Conservation (phyloP, 2,888 invertebrate species). For the Clanis bilineata region DNA sequence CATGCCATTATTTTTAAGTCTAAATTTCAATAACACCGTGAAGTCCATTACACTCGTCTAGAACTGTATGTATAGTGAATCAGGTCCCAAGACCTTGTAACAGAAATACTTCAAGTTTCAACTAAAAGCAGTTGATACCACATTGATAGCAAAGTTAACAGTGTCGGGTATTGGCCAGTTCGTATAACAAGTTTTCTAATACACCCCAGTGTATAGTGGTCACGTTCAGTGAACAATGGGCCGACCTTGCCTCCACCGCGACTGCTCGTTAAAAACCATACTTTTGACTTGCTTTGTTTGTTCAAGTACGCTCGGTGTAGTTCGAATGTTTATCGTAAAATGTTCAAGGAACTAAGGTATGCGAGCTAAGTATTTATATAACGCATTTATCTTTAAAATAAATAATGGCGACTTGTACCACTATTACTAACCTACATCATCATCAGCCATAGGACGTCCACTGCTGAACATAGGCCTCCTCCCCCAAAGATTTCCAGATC, state of each 20-base stretch:
- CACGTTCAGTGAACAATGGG: constrained; percentile 15
- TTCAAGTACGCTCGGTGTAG: neutral
- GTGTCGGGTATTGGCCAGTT: neutral
- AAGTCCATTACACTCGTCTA: too few relatives aligned
- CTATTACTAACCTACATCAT: too few relatives aligned
- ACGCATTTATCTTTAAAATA: too few relatives aligned
- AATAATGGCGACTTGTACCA: too few relatives aligned
- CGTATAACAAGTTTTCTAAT: neutral
- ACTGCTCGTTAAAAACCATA: constrained; percentile 11
- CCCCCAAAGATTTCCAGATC: too few relatives aligned
- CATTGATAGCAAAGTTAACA: neutral
- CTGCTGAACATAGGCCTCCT: too few relatives aligned
- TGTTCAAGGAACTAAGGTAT: neutral
- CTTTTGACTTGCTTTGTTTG: constrained; percentile 6
- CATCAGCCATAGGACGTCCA: too few relatives aligned
- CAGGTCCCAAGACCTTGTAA: neutral
- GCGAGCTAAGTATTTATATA: too few relatives aligned
- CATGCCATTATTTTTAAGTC: too few relatives aligned
- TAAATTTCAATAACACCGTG: too few relatives aligned
- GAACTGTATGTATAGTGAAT: neutral
- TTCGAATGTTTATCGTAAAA: neutral
- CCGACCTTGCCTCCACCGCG: constrained; percentile 12
- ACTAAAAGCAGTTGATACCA: neutral
- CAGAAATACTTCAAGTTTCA: neutral
- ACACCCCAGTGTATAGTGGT: neutral